These are phyloP conservation scores for Lumbricus terrestris DNA, from an alignment of 2,888 invertebrate genomes.

Conservation along the genomic window DNA sequence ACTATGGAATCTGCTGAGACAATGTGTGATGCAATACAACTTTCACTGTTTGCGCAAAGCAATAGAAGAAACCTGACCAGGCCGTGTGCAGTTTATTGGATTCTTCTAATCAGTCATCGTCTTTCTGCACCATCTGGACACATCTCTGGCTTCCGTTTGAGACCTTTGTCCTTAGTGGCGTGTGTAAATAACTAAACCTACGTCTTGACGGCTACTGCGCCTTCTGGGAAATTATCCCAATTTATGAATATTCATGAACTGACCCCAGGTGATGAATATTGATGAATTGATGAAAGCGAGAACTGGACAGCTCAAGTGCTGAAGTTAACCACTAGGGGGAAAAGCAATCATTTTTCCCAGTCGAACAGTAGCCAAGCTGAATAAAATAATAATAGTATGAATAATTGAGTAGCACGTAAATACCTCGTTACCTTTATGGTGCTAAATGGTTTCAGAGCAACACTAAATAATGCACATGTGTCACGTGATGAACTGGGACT, in stretches of 20 bases:
- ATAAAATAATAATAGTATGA: too few relatives aligned
- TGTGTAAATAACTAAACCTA: neutral
- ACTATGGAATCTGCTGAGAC: neutral
- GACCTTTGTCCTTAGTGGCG: neutral
- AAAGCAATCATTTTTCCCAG: neutral
- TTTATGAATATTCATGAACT: neutral
- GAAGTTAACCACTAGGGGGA: neutral
- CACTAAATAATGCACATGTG: neutral
- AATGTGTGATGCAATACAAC: neutral
- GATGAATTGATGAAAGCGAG: neutral
- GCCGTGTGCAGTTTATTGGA: neutral
- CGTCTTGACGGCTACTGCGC: neutral
- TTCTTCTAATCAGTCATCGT: neutral
- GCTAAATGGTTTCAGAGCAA: neutral
- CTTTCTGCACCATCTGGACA: neutral
- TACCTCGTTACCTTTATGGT: neutral
- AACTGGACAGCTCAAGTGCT: neutral
- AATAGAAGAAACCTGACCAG: neutral
- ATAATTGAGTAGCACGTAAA: neutral
- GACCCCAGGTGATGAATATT: neutral
- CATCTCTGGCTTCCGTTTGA: neutral
- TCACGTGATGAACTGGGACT: neutral
- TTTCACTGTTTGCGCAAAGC: neutral
- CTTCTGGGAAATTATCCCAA: neutral
- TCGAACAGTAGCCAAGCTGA: neutral